These are phyloP conservation scores for Heteromurus nitidus DNA, from an alignment of 2,888 invertebrate species.

Conservation along the genomic window DNA sequence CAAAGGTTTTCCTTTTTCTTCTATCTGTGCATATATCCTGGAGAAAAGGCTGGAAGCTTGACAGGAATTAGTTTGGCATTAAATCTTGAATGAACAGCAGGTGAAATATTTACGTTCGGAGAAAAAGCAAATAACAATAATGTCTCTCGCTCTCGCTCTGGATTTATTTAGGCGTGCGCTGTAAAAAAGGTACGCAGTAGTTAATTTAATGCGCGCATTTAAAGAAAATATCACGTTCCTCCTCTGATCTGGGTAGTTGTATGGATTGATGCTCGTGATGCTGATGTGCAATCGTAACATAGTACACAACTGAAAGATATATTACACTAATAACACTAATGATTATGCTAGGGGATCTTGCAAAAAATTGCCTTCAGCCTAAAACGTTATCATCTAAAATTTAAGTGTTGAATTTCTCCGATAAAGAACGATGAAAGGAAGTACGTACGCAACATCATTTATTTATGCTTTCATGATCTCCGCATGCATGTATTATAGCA, in stretches of 20 bases:
- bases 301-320: too few relatives aligned
- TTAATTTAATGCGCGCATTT: background rate
- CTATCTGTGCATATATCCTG: slow-evolving; percentile 1
- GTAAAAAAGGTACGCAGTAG: slow-evolving; percentile 4
- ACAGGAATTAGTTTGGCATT: slow-evolving; percentile 58
- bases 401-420: too few relatives aligned
- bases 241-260: background rate
- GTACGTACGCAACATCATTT: too few relatives aligned
- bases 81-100: slow-evolving; percentile 51
- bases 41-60: slow-evolving; percentile 30
- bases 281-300: background rate
- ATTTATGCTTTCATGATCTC: too few relatives aligned
- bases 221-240: background rate
- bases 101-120: slow-evolving; percentile 35
- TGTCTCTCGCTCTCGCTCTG: slow-evolving; percentile 27
- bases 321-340: too few relatives aligned
- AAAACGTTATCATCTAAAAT: too few relatives aligned
- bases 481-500: too few relatives aligned
- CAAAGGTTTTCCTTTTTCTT: background rate
- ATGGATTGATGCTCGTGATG: background rate
- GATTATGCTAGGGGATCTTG: too few relatives aligned
- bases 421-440: too few relatives aligned
- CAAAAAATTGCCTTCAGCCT: too few relatives aligned
- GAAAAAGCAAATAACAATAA: slow-evolving; percentile 34
- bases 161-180: too few relatives aligned